Evolutionary conservation across 2,797 vertebrate species (phyloP), one percentile per base, ranked within the genome.

Genomic region (Anabacerthia variegaticeps): DNA sequence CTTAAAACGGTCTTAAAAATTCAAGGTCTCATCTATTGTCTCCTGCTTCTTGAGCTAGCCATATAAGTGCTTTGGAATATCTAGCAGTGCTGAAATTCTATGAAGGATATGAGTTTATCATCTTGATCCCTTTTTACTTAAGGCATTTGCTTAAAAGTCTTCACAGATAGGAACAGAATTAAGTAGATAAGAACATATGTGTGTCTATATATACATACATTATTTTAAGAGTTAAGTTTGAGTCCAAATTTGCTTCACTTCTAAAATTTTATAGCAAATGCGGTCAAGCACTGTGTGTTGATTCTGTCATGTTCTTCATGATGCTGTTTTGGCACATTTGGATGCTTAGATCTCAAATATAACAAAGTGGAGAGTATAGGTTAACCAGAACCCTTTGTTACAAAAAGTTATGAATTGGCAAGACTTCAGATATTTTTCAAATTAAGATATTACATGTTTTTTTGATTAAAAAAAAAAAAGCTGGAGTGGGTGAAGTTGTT

Each of bases 231-330:
- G 17, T 54, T 78, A n/a, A 65, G 16, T 12, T 49, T 68, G 48
- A 44, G 69, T 56, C 8, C 17, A 49, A 7, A 52, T 89, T 49
- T 94, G 12, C 4, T 39, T 7, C 4, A 4, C 11, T 63, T 67
- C 4, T n/a, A 22, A 7, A 5, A 26, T 74, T 85, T 36, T 2
- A 0, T 63, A 89, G 59, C 14, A 44, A 59, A 48, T 85, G 22
- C 0, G 0, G 23, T 71, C 30, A 69, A 52, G 34, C 5, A 5
- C 4, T 28, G 3, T 36, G 6, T 54, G 3, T 54, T 78, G 34
- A 12, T 54, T 75, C 15, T 59, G 36, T 73, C 14, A 2, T n/a
- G 4, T 6, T 79, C 2, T n/a, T 65, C 86, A 22, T 73, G 22
- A 32, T 4, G 4, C 9, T 51, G 9, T 49, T 83, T 49, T 73